Evolutionary conservation across 2,797 vertebrate species (phyloP), one percentile per base, ranked within the genome.

Genomic region (Lepilemur septentrionalis): DNA sequence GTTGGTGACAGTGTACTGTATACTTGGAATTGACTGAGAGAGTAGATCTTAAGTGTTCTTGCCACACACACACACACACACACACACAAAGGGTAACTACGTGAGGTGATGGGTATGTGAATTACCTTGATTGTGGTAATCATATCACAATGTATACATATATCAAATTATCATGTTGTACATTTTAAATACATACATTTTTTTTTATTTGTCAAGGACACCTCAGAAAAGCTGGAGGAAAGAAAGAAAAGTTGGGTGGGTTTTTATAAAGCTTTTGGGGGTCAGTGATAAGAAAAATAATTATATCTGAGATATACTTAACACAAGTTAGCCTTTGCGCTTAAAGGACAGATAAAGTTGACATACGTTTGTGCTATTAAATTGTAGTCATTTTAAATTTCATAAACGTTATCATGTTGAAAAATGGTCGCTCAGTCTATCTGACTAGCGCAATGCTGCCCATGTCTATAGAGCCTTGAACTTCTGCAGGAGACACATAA

Each of bases 361-460:
- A 32, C 59, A 38, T 4, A 12, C 17, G 43, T 6, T 80, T 82
- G 10, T 75, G 43, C 7, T 38, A 2, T 61, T 69, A 35, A 30
- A 15, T 50, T 43, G 1, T 28, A 25, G 18, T 76, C 35, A 57
- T 18, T 59, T 94, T 79, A 32, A 25, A 17, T 5, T 84, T 96
- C 43, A 18, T 57, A 61, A 46, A 41, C 3, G 3, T 38, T 72
- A 8, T 2, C 32, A 6, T 17, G 2, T 20, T 61, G 67, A 89
- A 76, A 78, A 38, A 13, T 48, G 5, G 8, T n/a, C 52, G 20
- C 28, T 57, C 65, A 70, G 35, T 55, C 22, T 57, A 0, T 35
- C 50, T 25, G 38, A 0, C 22, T 13, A 17, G 4, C 25, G 0
- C 17, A n/a, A 13, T 3, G 38, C 14, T 32, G 9, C 7, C 7